Conservation (phyloP, 30 jellyfish, hydroid and myxozoan genomes). For the Hydractinia echinata region DNA sequence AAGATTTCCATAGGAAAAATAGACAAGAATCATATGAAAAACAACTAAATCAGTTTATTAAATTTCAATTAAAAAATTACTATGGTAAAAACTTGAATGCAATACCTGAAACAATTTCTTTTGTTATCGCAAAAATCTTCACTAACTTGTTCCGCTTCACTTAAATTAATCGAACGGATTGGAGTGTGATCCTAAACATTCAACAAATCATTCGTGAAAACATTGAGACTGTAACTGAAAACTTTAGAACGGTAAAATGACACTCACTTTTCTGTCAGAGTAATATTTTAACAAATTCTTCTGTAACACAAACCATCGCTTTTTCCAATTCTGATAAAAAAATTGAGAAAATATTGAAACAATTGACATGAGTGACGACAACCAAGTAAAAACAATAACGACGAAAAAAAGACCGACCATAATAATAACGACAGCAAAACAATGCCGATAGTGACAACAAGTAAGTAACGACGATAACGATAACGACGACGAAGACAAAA, state of each 20-base stretch:
- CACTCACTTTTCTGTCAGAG: conserved; percentile 34
- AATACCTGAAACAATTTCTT: conserved; percentile 61
- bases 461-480: neutral
- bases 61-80: neutral
- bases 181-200: conserved; percentile 39
- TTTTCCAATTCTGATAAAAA: conserved; percentile 64
- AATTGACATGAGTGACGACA: too few species aligned
- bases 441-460: too few species aligned
- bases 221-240: too few species aligned
- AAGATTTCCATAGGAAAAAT: too few species aligned
- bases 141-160: conserved; percentile 37
- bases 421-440: neutral
- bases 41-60: too few species aligned
- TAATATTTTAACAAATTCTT: conserved; percentile 57
- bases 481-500: too few species aligned
- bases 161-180: conserved; percentile 51
- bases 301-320: conserved; percentile 73
- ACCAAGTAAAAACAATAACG: neutral
- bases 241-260: too few species aligned
- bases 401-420: neutral
- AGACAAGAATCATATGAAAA: too few species aligned
- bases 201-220: too few species aligned
- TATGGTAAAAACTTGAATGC: neutral
- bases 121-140: conserved; percentile 54
- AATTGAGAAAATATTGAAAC: too few species aligned